Evolutionary conservation across 2,797 vertebrate species (phyloP), one percentile per base, ranked within the genome.

Genomic region (Triplophysa yarkandensis): DNA sequence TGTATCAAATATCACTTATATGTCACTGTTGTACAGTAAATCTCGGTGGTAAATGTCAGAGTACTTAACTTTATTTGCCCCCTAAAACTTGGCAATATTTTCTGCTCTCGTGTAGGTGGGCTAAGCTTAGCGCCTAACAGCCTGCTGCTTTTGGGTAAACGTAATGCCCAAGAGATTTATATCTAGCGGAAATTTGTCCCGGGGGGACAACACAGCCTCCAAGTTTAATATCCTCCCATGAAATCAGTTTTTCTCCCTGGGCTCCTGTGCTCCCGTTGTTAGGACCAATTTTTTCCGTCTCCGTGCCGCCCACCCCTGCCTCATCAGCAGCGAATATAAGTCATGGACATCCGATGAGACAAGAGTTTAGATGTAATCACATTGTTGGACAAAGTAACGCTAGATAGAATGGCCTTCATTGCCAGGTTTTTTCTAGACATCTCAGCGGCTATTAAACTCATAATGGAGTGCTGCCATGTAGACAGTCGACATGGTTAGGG

Each of bases 1-100:
- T 77, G 81, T 83, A 80, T 82, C 82, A 82, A 80, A 83, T 82
- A 78, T 78, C 72, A 69, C 74, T 85, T 80, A 83, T 82, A 80
- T 82, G 80, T 80, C 80, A 82, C 52, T 43, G 73, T 77, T 79
- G 77, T 79, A 75, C 80, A 69, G 77, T 77, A 81, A 83, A 83
- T 81, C 69, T 73, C 30, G 16, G 61, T 62, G 48, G 80, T 77
- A 80, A 83, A 85, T 85, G 82, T 82, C 82, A 82, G 70, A 76
- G 74, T 70, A 76, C 76, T 80, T 82, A 75, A 76, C 75, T 85
- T 81, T 85, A 81, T 85, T 80, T 80, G 77, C 77, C 68, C 74
- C 78, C 64, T 73, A 80, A 83, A 82, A 85, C 75, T 75, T 79
- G 70, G 48, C 71, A 79, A 76, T 82, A 77, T 82, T 81, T 82